Percentiles rank a stretch among this genome's conserved stretches.
phyloP scores from a whole-genome alignment of 1,140 invertebrate species.

The Procambarus clarkii region DNA sequence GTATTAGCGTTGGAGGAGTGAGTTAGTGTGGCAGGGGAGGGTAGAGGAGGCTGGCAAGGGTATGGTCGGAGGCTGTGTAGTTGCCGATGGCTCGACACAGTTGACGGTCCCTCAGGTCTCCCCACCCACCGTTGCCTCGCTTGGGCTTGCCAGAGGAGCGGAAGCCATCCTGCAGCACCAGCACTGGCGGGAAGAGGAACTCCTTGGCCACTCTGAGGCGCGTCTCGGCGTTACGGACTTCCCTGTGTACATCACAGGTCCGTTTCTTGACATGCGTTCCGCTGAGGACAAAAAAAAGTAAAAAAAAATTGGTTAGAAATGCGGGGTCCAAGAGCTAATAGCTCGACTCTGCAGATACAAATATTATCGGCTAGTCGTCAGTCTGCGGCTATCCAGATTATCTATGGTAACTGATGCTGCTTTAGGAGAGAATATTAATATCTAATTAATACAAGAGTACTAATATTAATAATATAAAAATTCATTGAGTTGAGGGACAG shows the following conservation, averaged over 20 bases:
- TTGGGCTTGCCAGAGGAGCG: conserved; percentile 84
- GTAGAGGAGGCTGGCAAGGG: not conserved
- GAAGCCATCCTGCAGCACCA: conserved; percentile 11
- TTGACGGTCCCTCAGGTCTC: conserved; percentile 84
- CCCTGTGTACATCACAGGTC: conserved; percentile 81
- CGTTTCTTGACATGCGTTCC: conserved; percentile 97
- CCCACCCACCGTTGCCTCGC: conserved; percentile 98
- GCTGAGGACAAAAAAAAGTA: conserved; percentile 79
- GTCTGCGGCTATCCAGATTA: too few relatives aligned
- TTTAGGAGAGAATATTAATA: too few relatives aligned
- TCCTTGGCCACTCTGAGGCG: conserved; percentile 17
- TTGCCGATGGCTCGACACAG: conserved; percentile 77
- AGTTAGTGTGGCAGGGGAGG: not conserved
- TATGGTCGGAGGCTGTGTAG: conserved; percentile 16
- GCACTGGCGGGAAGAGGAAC: conserved; percentile 26
- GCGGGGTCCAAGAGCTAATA: too few relatives aligned
- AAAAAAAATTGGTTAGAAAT: too few relatives aligned
- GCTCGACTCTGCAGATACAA: too few relatives aligned
- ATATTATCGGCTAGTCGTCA: too few relatives aligned
- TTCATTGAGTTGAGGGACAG: too few relatives aligned
- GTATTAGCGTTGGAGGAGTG: not conserved
- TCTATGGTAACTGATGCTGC: too few relatives aligned
- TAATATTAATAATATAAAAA: too few relatives aligned
- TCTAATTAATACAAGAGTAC: too few relatives aligned
- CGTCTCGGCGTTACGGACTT: conserved; percentile 7